These are phyloP conservation scores for Mythimna loreyi DNA, from an alignment of 2,888 invertebrate genomes.

Conservation along the genomic window DNA sequence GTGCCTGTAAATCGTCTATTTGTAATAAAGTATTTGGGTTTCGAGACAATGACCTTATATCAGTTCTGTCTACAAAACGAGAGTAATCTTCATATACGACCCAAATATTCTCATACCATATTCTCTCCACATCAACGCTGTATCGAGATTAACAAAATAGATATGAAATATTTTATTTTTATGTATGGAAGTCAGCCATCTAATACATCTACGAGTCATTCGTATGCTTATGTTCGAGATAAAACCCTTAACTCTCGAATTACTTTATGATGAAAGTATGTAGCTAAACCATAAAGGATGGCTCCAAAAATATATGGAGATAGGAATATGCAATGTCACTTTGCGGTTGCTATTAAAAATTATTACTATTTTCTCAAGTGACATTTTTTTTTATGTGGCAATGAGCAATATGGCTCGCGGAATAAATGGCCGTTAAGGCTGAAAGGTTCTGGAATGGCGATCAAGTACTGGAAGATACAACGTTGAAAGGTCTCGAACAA, in stretches of 20 bases:
- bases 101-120: constrained; percentile 21
- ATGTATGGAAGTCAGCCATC: constrained; percentile 47
- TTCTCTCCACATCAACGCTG: constrained; percentile 20
- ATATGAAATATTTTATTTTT: constrained; percentile 46
- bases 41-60: constrained; percentile 33
- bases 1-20: too few species aligned
- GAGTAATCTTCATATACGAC: neutral
- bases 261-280: constrained; percentile 18
- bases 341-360: constrained; percentile 27
- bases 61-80: constrained; percentile 11
- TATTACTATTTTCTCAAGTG: neutral
- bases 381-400: neutral
- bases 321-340: constrained; percentile 10
- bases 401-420: too few species aligned
- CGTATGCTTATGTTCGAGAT: constrained; percentile 49
- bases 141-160: constrained; percentile 44
- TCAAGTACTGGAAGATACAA: too few species aligned
- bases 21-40: too few species aligned
- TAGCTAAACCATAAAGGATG: constrained; percentile 3
- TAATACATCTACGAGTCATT: constrained; percentile 46
- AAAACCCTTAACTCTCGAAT: constrained; percentile 37
- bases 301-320: neutral
- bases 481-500: too few species aligned
- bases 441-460: too few species aligned
- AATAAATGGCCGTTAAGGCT: too few species aligned